Percentiles rank a stretch among this genome's conserved stretches.
These are phyloP conservation scores for Desmophyllum pertusum DNA, from an alignment of 92 coral and sea anemone species.

Conservation along the genomic window DNA sequence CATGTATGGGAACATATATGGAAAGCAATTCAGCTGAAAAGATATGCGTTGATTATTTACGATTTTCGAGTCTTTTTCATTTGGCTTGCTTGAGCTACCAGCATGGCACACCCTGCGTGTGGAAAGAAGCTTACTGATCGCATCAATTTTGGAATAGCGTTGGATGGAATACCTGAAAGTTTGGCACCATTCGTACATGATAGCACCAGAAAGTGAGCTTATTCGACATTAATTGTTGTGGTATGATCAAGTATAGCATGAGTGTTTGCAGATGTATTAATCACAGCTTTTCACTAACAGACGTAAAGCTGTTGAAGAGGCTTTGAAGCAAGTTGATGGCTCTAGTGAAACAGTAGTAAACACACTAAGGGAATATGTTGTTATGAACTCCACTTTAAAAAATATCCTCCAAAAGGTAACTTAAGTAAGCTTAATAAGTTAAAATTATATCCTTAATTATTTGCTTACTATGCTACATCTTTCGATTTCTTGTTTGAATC, in stretches of 20 bases:
- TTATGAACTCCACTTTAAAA: slow-evolving; percentile 73
- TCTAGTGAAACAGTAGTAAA: slow-evolving; percentile 79
- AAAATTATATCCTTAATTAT: too few relatives aligned
- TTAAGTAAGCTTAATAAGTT: too few relatives aligned
- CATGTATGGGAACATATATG: too few relatives aligned
- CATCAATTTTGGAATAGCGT: slow-evolving; percentile 89
- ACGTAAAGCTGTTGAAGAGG: slow-evolving; percentile 93
- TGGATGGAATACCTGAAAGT: slow-evolving; percentile 79
- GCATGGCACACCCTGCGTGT: slow-evolving; percentile 88
- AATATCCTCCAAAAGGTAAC: slow-evolving; percentile 82
- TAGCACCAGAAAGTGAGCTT: slow-evolving; percentile 77
- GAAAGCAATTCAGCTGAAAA: too few relatives aligned
- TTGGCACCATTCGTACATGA: slow-evolving; percentile 72
- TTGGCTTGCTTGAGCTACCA: neutral
- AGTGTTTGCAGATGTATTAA: neutral
- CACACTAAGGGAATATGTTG: slow-evolving; percentile 76
- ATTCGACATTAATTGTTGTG: neutral
- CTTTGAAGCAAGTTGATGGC: slow-evolving; percentile 77
- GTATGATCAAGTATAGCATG: too few relatives aligned
- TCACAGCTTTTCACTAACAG: slow-evolving; percentile 36
- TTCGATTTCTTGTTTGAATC: too few relatives aligned
- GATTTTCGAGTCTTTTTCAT: neutral
- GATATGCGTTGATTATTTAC: neutral
- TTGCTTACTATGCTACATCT: too few relatives aligned
- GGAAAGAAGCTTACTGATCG: slow-evolving; percentile 77